Evolutionary conservation across 1,140 invertebrate species (phyloP), one percentile per base, ranked within the genome.

Genomic region (Drosophila carrolli): DNA sequence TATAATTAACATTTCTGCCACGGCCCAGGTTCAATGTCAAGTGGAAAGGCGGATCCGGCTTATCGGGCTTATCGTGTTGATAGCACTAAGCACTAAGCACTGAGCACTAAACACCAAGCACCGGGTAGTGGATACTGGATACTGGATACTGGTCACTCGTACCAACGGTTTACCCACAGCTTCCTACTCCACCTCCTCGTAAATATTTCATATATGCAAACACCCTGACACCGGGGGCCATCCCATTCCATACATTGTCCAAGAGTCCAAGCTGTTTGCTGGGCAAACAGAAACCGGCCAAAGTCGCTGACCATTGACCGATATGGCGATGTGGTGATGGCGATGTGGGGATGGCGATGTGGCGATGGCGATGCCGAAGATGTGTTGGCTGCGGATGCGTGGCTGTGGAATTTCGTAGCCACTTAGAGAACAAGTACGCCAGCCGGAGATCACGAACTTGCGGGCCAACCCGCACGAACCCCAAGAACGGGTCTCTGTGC

Each of bases 131-230:
- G 23, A 4, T 23, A 23, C 23, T 23, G 23, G 23, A 4, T 23
- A 23, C 23, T 23, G 23, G 3, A 23, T 23, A 23, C 23, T 23
- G 23, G 23, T 23, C 23, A 23, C 23, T 23, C 47, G 5, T 4
- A 32, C 23, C 65, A 86, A 75, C 75, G 71, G 70, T 75, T 10
- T 48, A 11, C 38, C 43, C 27, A n/a, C 23, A 13, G 43, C 51
- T 51, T 38, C 23, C 59, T 14, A 27, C 50, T 54, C 48, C 54
- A 46, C 41, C 60, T 32, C n/a, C 38, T 71, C 75, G 54, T 70
- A 89, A 81, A 84, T 89, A 89, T 90, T 78, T 81, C 74, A 75
- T 89, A 84, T 89, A 72, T 72, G 84, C 74, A 89, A 89, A 90
- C 85, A 89, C 43, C 41, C 19, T 27, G 47, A 14, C 66, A 32